phyloP scores from a whole-genome alignment of 1,140 invertebrate genomes.

The Drosophila takahashii region DNA sequence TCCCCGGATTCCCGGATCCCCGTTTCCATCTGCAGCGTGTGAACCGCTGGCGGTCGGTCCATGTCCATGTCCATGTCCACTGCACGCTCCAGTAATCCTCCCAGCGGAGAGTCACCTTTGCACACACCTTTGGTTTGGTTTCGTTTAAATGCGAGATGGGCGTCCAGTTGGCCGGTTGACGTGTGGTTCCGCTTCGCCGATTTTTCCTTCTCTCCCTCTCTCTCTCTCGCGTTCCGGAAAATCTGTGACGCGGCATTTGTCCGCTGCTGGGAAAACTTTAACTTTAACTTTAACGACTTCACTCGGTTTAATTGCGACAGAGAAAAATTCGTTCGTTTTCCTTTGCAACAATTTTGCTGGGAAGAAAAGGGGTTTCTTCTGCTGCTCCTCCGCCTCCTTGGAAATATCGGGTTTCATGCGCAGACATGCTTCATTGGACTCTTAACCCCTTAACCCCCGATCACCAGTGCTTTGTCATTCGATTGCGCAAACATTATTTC shows the following conservation, averaged over 20 bases:
- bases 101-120: conserved; percentile 38
- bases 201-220: conserved; percentile 35
- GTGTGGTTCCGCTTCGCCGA: conserved; percentile 76
- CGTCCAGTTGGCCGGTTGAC: conserved; percentile 66
- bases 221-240: conserved; percentile 40
- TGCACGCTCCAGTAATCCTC: conserved; percentile 71
- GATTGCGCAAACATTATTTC: conserved; percentile 77
- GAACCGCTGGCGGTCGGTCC: conserved; percentile 52
- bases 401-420: conserved; percentile 62
- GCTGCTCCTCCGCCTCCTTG: neutral
- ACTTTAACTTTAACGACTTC: conserved; percentile 67
- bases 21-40: conserved; percentile 60
- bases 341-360: conserved; percentile 61
- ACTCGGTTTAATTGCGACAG: conserved; percentile 72
- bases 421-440: conserved; percentile 76
- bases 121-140: conserved; percentile 41
- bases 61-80: conserved; percentile 61
- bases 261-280: conserved; percentile 68
- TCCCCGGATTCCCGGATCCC: conserved; percentile 38
- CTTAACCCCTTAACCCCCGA: conserved; percentile 10
- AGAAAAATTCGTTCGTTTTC: conserved; percentile 73
- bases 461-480: conserved; percentile 64
- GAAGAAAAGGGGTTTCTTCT: conserved; percentile 28
- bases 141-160: conserved; percentile 25
- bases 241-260: conserved; percentile 79